Percentiles rank a stretch among this genome's conserved stretches.
phyloP scores from a whole-genome alignment of 2,113 vertebrate species.

The Amazona guildingii region DNA sequence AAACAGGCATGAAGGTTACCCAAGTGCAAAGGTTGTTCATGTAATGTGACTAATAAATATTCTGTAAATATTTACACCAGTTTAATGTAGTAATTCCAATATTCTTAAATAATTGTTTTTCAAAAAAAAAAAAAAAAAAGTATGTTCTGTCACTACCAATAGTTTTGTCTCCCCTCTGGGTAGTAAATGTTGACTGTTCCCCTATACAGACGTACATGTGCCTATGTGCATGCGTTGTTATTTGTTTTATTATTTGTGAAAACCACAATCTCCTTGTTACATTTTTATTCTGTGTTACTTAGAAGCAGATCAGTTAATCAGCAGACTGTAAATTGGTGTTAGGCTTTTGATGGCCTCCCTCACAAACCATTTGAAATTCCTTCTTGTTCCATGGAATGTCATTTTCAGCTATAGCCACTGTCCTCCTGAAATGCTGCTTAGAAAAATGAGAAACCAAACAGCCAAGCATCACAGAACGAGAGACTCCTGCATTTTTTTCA shows the following conservation, averaged over 20 bases:
- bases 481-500: neutral
- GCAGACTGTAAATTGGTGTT: neutral
- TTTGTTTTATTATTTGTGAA: neutral
- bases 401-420: neutral
- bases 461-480: neutral
- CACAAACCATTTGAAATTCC: neutral
- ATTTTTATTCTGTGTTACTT: neutral
- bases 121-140: neutral
- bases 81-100: neutral
- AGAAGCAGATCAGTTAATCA: neutral
- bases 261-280: neutral
- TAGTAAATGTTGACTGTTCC: neutral
- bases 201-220: neutral
- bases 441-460: neutral
- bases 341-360: neutral
- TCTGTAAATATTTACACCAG: constrained; percentile 24
- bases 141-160: neutral
- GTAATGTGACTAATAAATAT: neutral
- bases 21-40: neutral
- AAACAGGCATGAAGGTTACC: neutral
- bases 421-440: neutral
- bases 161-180: neutral
- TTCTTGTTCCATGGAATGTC: neutral
- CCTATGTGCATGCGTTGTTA: neutral
- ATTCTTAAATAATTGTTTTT: neutral